Percentiles rank a stretch among this genome's conserved stretches.
Conservation (phyloP, 2,888 invertebrate genomes). For the Lochmaea capreae region DNA sequence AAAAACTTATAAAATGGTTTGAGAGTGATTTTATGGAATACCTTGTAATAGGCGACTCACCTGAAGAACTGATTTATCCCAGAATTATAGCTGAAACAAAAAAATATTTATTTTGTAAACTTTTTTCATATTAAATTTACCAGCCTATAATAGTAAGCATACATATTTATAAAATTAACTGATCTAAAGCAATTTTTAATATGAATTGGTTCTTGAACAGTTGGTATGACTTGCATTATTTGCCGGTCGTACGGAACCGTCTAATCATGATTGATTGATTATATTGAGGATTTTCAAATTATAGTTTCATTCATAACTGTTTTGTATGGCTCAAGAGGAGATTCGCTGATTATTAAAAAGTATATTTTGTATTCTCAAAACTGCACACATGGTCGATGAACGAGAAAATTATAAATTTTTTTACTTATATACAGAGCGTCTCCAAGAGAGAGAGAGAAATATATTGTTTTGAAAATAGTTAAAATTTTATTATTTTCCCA, state of each 20-base stretch:
- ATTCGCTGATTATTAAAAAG: constrained; percentile 18
- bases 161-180: constrained; percentile 10
- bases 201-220: constrained; percentile 6
- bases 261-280: constrained; percentile 21
- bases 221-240: constrained; percentile 15
- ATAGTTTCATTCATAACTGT: constrained; percentile 21
- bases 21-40: too few species aligned
- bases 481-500: too few species aligned
- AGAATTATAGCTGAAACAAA: too few species aligned
- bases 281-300: constrained; percentile 9
- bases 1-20: too few species aligned
- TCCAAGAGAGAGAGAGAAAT: neutral
- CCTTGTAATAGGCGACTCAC: too few species aligned
- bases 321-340: constrained; percentile 10
- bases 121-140: neutral
- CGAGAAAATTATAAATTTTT: constrained; percentile 51
- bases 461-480: too few species aligned
- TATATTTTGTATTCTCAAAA: constrained; percentile 4
- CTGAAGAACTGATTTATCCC: too few species aligned
- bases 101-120: too few species aligned
- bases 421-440: constrained; percentile 24
- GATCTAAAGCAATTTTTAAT: constrained; percentile 13
- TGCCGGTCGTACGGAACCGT: neutral
- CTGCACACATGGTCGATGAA: constrained; percentile 8
- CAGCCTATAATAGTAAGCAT: too few species aligned